Percentiles rank a stretch among this genome's conserved stretches.
These are phyloP conservation scores for Porites rus DNA, from an alignment of 92 coral and sea anemone genomes.

Conservation along the genomic window DNA sequence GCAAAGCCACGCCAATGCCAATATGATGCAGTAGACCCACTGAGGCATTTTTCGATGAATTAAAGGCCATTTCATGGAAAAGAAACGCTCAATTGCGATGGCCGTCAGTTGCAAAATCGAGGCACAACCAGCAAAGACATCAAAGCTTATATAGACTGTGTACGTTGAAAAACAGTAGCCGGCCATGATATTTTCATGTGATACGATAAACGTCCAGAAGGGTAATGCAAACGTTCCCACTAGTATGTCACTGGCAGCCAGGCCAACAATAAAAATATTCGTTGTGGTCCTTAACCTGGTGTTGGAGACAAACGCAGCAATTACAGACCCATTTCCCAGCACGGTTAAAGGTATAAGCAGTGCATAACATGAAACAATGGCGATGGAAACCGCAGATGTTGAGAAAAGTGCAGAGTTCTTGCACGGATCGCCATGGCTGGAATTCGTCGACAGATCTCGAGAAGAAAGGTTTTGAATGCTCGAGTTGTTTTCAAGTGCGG, in stretches of 20 bases:
- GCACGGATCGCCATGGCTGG: background rate
- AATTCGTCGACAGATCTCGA: background rate
- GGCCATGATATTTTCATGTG: conserved; percentile 55
- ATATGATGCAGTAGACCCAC: conserved; percentile 68
- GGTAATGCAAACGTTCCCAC: conserved; percentile 88
- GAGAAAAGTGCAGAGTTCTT: conserved; percentile 24
- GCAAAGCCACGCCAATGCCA: conserved; percentile 69
- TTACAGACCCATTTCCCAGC: conserved; percentile 87
- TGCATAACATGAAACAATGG: conserved; percentile 62
- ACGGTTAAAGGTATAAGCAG: conserved; percentile 75
- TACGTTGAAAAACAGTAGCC: conserved; percentile 62
- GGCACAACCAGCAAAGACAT: conserved; percentile 89
- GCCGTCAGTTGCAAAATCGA: conserved; percentile 94
- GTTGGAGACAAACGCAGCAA: conserved; percentile 75
- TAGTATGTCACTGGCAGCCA: conserved; percentile 85
- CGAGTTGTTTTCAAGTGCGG: conserved; percentile 11
- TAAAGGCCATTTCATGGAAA: conserved; percentile 82
- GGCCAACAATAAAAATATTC: conserved; percentile 85
- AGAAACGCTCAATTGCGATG: conserved; percentile 84
- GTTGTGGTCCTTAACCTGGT: conserved; percentile 80
- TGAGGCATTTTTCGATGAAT: conserved; percentile 76
- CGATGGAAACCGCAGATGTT: conserved; percentile 56
- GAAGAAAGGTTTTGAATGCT: background rate
- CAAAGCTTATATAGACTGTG: conserved; percentile 73
- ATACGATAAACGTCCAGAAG: conserved; percentile 79